Percentiles rank a stretch among this genome's conserved stretches.
Evolutionary conservation across 1,140 invertebrate genomes (phyloP).

Genomic region (Drosophila tani): DNA sequence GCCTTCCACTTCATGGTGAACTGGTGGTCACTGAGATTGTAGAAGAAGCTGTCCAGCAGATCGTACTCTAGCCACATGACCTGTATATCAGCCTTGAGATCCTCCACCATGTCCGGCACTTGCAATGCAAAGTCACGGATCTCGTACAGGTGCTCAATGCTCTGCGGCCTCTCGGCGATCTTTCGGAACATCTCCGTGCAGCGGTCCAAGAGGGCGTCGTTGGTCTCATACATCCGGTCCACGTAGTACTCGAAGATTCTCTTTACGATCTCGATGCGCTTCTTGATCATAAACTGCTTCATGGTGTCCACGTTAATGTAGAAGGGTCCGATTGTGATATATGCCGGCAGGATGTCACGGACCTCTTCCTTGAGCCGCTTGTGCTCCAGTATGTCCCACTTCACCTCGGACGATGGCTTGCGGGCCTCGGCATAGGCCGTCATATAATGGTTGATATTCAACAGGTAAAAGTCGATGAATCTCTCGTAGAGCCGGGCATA

Average conservation of each 20-base stretch:
- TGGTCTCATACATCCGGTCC: slow-evolving; percentile 78
- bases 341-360: slow-evolving; percentile 62
- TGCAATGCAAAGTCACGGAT: slow-evolving; percentile 63
- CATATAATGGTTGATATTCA: slow-evolving; percentile 59
- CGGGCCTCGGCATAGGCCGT: slow-evolving; percentile 40
- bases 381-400: slow-evolving; percentile 70
- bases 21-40: slow-evolving; percentile 75
- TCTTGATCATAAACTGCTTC: slow-evolving; percentile 74
- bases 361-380: slow-evolving; percentile 76
- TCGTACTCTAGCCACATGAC: slow-evolving; percentile 83
- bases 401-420: slow-evolving; percentile 70
- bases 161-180: slow-evolving; percentile 63
- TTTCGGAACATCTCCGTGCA: slow-evolving; percentile 54
- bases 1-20: slow-evolving; percentile 83
- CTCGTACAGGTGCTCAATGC: slow-evolving; percentile 77
- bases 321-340: slow-evolving; percentile 77
- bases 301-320: slow-evolving; percentile 71
- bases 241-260: slow-evolving; percentile 79
- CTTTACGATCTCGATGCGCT: slow-evolving; percentile 69
- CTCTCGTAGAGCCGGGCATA: slow-evolving; percentile 66
- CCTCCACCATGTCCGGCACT: slow-evolving; percentile 72
- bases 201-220: slow-evolving; percentile 60
- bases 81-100: slow-evolving; percentile 68
- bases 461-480: slow-evolving; percentile 71
- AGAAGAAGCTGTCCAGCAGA: slow-evolving; percentile 79